Evolutionary conservation across 2,888 invertebrate genomes (phyloP).

Genomic region (Nemotelus pantherinus): DNA sequence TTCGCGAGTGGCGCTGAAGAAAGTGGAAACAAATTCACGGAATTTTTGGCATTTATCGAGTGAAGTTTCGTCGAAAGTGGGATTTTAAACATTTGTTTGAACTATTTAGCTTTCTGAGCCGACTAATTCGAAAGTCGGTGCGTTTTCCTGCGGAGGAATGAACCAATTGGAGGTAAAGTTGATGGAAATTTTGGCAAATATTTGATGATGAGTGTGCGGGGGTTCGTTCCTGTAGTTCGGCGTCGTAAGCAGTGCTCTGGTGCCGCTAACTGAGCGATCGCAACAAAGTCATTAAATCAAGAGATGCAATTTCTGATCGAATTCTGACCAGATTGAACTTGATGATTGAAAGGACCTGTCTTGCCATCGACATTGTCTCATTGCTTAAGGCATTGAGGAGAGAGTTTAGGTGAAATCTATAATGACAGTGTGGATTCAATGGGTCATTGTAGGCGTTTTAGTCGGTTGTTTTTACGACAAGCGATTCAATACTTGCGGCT

Average conservation of each 20-base stretch:
- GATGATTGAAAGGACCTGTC: too few relatives aligned
- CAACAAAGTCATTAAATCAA: not conserved
- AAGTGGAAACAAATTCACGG: conserved; percentile 34
- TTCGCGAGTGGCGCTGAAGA: conserved; percentile 43
- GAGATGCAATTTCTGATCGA: too few relatives aligned
- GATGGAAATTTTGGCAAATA: conserved; percentile 3
- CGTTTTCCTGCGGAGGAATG: conserved; percentile 23
- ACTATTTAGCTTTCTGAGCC: not conserved
- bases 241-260: conserved; percentile 22
- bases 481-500: too few relatives aligned
- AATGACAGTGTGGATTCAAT: too few relatives aligned
- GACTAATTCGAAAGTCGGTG: not conserved
- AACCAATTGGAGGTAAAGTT: conserved; percentile 38
- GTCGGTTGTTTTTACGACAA: too few relatives aligned
- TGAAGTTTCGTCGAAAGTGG: conserved; percentile 14
- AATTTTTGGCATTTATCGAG: conserved; percentile 27
- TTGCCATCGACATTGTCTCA: too few relatives aligned
- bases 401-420: too few relatives aligned
- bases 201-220: conserved; percentile 17
- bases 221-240: conserved; percentile 5
- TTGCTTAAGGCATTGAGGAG: too few relatives aligned
- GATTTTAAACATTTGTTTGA: not conserved
- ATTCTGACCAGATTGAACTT: too few relatives aligned
- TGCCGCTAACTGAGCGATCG: conserved; percentile 5
- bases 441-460: too few relatives aligned